Conservation (phyloP, 1,140 invertebrate species). For the Babylonia areolata region DNA sequence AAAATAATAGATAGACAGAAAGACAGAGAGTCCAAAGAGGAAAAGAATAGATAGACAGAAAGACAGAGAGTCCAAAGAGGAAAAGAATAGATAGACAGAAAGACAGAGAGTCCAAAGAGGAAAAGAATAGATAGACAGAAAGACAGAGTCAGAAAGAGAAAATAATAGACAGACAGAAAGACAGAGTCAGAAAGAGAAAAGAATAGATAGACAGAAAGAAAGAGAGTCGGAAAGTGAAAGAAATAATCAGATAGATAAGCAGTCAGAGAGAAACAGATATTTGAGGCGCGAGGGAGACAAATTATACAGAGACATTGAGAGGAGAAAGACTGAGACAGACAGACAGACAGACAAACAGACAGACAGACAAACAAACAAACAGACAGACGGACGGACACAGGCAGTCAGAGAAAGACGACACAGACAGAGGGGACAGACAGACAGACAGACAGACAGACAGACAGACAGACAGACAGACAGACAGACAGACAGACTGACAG, state of each 20-base stretch:
- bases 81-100: background rate
- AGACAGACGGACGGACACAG: too few species aligned
- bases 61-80: background rate
- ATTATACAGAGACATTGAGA: background rate
- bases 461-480: too few species aligned
- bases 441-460: too few species aligned
- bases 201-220: background rate
- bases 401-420: too few species aligned
- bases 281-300: background rate
- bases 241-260: too few species aligned
- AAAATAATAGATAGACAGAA: background rate
- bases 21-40: background rate
- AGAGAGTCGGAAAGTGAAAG: too few species aligned
- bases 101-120: background rate
- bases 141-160: background rate
- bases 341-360: too few species aligned
- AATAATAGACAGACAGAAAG: background rate
- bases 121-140: background rate
- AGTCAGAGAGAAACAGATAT: constrained; percentile 4
- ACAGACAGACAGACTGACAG: too few species aligned
- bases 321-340: too few species aligned
- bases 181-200: too few species aligned
- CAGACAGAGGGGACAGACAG: too few species aligned
- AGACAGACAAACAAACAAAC: too few species aligned
- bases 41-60: background rate